A percentile compares a stretch with the other conserved stretches of the same genome.
Evolutionary conservation across 2,113 vertebrate genomes (phyloP).

Genomic region (Centropus unirufus): DNA sequence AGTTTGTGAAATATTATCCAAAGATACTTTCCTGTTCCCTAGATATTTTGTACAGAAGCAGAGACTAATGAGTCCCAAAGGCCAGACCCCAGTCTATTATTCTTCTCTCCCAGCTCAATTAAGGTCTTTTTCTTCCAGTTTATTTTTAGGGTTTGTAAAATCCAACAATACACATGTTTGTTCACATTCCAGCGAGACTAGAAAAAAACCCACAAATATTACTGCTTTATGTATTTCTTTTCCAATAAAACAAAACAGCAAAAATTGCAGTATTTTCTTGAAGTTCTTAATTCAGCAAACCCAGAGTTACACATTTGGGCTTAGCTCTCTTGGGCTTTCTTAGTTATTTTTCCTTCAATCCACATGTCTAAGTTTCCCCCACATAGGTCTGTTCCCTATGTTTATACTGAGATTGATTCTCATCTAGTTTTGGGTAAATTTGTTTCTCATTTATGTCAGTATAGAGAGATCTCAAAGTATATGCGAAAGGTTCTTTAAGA

Average conservation of each 20-base stretch:
- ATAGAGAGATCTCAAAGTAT: background rate
- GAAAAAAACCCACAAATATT: background rate
- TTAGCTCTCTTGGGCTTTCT: background rate
- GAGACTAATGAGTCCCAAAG: constrained; percentile 48
- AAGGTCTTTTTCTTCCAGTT: background rate
- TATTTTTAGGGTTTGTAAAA: constrained; percentile 27
- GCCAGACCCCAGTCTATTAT: background rate
- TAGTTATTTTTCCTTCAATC: background rate
- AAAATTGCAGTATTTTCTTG: background rate
- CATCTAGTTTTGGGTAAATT: background rate
- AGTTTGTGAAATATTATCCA: constrained; percentile 7
- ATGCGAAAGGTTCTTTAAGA: background rate
- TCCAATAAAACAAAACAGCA: background rate
- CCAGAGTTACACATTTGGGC: background rate
- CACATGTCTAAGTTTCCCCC: background rate
- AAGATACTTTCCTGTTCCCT: constrained; percentile 15
- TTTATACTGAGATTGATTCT: background rate
- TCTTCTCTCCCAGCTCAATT: background rate
- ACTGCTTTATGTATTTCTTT: background rate
- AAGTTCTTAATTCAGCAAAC: background rate
- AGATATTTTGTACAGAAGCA: background rate
- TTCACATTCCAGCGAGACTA: background rate
- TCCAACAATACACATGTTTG: background rate
- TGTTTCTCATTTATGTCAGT: background rate
- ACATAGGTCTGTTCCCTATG: background rate